Evolutionary conservation across 2,113 vertebrate species (phyloP).

Genomic region (Callocephalon fimbriatum): DNA sequence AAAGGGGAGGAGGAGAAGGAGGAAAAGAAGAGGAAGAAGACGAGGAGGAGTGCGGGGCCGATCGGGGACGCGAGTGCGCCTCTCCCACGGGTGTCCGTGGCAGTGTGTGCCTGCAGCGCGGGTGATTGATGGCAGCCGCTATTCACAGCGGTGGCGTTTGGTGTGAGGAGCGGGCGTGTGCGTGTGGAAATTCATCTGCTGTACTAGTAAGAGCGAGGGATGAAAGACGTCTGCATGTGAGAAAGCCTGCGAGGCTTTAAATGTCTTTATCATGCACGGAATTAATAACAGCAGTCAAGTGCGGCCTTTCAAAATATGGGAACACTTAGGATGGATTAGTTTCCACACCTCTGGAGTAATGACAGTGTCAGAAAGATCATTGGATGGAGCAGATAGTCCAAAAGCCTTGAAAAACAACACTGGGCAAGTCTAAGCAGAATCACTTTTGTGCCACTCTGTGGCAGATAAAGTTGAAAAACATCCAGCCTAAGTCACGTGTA

Average conservation of each 20-base stretch:
- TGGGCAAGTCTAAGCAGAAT: not conserved
- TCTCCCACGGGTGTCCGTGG: not conserved
- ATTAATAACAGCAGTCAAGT: not conserved
- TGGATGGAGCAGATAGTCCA: not conserved
- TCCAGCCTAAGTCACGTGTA: not conserved
- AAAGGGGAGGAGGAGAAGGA: not conserved
- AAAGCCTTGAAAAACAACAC: not conserved
- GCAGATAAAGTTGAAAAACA: not conserved
- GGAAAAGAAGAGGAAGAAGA: too few species aligned
- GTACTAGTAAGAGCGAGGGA: not conserved
- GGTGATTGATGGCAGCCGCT: not conserved
- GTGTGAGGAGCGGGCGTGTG: not conserved
- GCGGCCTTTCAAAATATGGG: constrained; percentile 4
- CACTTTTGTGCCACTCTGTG: not conserved
- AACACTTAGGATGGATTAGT: not conserved
- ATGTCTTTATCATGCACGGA: constrained; percentile 8
- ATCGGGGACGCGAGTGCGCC: not conserved
- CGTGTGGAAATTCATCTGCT: not conserved
- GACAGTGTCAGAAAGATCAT: not conserved
- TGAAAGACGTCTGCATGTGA: not conserved
- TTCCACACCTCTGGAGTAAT: not conserved
- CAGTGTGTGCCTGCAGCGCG: not conserved
- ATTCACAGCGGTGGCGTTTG: not conserved
- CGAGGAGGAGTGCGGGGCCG: not conserved
- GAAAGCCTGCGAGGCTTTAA: not conserved